Percentiles rank a stretch among this genome's conserved stretches.
phyloP scores from a whole-genome alignment of 2,113 vertebrate genomes.

The Toxotes chatareus region DNA sequence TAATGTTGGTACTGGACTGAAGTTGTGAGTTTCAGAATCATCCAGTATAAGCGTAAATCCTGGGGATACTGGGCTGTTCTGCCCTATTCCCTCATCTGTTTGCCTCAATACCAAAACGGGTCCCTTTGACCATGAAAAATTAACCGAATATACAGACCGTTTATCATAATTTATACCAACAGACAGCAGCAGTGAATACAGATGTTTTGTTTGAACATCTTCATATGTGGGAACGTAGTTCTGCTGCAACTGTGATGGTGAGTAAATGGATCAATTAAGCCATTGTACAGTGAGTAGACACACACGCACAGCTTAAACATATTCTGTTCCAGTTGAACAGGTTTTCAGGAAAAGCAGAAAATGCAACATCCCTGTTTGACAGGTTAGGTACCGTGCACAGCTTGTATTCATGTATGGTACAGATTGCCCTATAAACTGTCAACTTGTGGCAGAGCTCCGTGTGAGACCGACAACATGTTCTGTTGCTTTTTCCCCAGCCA shows the following conservation, averaged over 20 bases:
- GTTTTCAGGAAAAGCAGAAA: slow-evolving; percentile 42
- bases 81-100: slow-evolving; percentile 25
- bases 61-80: not conserved
- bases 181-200: slow-evolving; percentile 50
- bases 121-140: slow-evolving; percentile 31
- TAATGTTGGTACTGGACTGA: not conserved
- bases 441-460: slow-evolving; percentile 54
- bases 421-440: slow-evolving; percentile 75
- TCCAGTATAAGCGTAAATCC: not conserved
- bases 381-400: slow-evolving; percentile 49
- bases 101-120: slow-evolving; percentile 13
- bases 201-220: slow-evolving; percentile 51
- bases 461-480: slow-evolving; percentile 71
- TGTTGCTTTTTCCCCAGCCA: slow-evolving; percentile 69
- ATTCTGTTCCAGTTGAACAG: slow-evolving; percentile 33
- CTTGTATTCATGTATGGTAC: slow-evolving; percentile 61
- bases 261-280: slow-evolving; percentile 60
- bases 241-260: slow-evolving; percentile 21
- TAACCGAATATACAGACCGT: slow-evolving; percentile 16
- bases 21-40: not conserved
- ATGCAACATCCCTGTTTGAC: slow-evolving; percentile 56
- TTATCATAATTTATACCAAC: slow-evolving; percentile 53
- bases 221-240: slow-evolving; percentile 34
- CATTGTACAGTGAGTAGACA: slow-evolving; percentile 1
- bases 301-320: slow-evolving; percentile 22